Base-by-base conservation (phyloP, 2,113 vertebrate genomes). In the Toxotes jaculatrix region DNA sequence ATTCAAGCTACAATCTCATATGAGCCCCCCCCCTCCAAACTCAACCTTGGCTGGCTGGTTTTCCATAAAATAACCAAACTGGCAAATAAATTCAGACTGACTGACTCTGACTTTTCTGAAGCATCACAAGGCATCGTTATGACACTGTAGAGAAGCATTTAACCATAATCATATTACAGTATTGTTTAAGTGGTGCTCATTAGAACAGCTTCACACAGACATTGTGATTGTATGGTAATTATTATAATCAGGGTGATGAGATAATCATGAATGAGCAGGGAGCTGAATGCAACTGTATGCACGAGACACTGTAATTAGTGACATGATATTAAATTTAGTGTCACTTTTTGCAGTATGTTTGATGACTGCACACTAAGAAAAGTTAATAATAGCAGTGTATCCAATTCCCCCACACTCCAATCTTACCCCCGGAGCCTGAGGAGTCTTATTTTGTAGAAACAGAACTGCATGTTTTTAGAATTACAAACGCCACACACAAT, bases 191-290 rank as follows among this genome's bases (percentile, higher is more conserved):
- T 62, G 31, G 10, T 45, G 55, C 55, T 74, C 31, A 74, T 67
- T 70, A 64, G 38, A 62, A 60, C 10, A 36, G 45, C 61, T 73
- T 47, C 68, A 73, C 31, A 45, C 27, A 56, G 60, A 31, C 56
- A 67, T 27, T 19, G 1, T 56, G 23, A 63, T 57, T 47, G 9
- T 32, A 36, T 67, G 42, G 19, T 40, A 65, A 72, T 77, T 42
- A 66, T 61, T 49, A 19, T 36, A 14, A 78, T 83, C 38, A 62
- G 16, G 21, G n/a, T 31, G 17, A 79, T 40, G 55, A 68, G 56
- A 83, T 62, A 59, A 63, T 67, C 69, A 63, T n/a, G 36, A 49
- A 36, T 9, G 63, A 62, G 45, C 36, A 71, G 10, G 1, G 17
- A 69, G 3, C 19, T n/a, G 19, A 34, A 68, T 32, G 27, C 3